phyloP scores from a whole-genome alignment of 2,888 invertebrate species.

The Drosophila conformis region DNA sequence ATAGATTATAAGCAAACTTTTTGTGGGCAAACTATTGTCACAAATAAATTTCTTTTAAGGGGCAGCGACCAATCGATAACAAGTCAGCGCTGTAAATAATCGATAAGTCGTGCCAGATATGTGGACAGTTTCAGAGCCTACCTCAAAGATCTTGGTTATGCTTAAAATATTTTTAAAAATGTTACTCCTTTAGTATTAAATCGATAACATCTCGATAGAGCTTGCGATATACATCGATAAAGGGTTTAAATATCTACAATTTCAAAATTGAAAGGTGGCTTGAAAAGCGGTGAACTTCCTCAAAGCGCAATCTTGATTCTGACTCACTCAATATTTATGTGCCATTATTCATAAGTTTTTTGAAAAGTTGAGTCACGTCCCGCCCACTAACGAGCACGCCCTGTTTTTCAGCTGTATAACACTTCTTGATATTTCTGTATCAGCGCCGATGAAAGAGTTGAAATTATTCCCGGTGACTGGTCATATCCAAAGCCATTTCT shows the following conservation, averaged over 20 bases:
- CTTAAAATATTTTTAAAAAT: not conserved
- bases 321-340: not conserved
- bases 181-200: not conserved
- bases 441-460: not conserved
- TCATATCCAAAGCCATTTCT: not conserved
- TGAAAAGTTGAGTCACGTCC: not conserved
- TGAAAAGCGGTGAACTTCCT: not conserved
- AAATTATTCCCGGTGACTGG: not conserved
- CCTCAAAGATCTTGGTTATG: not conserved
- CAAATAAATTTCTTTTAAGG: not conserved
- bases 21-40: not conserved
- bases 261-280: not conserved
- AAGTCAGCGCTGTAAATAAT: not conserved
- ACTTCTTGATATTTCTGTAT: not conserved
- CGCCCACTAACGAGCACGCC: not conserved
- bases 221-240: not conserved
- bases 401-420: not conserved
- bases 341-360: not conserved
- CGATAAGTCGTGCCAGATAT: not conserved
- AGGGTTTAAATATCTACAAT: too few relatives aligned
- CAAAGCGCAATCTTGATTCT: not conserved
- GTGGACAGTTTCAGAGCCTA: not conserved
- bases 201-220: not conserved
- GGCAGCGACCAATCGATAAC: not conserved
- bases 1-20: not conserved